These are phyloP conservation scores for Acrocephalus kingi DNA, from an alignment of 2,113 vertebrate genomes.

Conservation along the genomic window DNA sequence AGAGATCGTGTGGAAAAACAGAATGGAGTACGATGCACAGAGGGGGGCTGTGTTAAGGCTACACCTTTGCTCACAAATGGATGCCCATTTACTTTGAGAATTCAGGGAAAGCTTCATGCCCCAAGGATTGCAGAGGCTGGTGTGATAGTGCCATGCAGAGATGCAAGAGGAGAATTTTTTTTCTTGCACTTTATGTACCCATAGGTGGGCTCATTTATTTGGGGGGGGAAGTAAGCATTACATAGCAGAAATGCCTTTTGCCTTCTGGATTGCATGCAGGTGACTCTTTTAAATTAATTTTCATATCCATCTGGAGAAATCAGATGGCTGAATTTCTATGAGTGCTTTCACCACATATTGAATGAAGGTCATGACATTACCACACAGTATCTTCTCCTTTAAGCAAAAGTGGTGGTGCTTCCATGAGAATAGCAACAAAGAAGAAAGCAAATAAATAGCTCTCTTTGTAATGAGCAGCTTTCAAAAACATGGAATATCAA, in stretches of 20 bases:
- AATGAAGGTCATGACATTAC: background rate
- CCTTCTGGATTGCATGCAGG: background rate
- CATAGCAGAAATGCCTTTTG: background rate
- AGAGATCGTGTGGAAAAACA: background rate
- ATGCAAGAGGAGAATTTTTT: background rate
- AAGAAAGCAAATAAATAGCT: background rate
- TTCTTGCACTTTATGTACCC: background rate
- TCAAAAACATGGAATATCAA: background rate
- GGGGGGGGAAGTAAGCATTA: background rate
- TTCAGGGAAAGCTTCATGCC: background rate
- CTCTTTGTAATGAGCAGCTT: background rate
- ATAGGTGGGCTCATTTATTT: background rate
- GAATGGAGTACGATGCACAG: background rate
- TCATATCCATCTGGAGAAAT: background rate
- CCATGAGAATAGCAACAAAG: background rate
- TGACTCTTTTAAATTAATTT: background rate
- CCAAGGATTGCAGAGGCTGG: background rate
- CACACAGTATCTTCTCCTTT: background rate
- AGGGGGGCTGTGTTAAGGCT: background rate
- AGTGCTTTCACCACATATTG: background rate
- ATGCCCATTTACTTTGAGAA: background rate
- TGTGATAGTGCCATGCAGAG: background rate
- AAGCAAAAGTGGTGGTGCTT: background rate
- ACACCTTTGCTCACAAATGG: background rate
- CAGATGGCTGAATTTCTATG: background rate